phyloP scores from a whole-genome alignment of 1,140 invertebrate genomes.

The Lerema accius region DNA sequence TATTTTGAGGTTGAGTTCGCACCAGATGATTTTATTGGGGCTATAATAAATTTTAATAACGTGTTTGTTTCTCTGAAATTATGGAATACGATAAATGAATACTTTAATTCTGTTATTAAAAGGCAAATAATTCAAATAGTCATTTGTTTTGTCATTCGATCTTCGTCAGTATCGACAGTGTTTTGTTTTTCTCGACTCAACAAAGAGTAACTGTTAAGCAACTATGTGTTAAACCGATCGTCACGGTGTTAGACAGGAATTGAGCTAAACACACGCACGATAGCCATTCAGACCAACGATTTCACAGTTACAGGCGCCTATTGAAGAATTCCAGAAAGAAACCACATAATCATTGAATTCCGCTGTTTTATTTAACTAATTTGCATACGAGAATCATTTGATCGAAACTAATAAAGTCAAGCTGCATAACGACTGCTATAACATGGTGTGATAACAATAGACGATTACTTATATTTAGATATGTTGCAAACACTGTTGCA shows the following conservation, averaged over 20 bases:
- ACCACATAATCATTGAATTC: slow-evolving; percentile 1
- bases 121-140: too few relatives aligned
- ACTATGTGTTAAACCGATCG: slow-evolving; percentile 12
- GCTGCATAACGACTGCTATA: background rate
- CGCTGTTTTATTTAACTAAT: slow-evolving; percentile 4
- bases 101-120: too few relatives aligned
- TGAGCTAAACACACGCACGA: slow-evolving; percentile 22
- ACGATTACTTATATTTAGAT: too few relatives aligned
- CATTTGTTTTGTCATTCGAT: too few relatives aligned
- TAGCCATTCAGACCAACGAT: slow-evolving; percentile 16
- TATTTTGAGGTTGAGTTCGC: slow-evolving; percentile 7
- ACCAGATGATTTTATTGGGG: too few relatives aligned
- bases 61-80: too few relatives aligned
- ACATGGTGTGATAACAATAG: too few relatives aligned
- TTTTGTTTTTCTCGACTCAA: too few relatives aligned
- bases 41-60: too few relatives aligned
- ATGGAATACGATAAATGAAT: too few relatives aligned
- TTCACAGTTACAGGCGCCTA: slow-evolving; percentile 6
- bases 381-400: slow-evolving; percentile 3
- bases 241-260: slow-evolving; percentile 23
- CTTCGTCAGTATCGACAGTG: too few relatives aligned
- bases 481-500: too few relatives aligned
- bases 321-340: background rate
- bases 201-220: slow-evolving; percentile 21
- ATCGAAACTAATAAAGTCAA: slow-evolving; percentile 4